Base-by-base conservation (phyloP, 2,797 vertebrate genomes). In the Malacoraja senta region DNA sequence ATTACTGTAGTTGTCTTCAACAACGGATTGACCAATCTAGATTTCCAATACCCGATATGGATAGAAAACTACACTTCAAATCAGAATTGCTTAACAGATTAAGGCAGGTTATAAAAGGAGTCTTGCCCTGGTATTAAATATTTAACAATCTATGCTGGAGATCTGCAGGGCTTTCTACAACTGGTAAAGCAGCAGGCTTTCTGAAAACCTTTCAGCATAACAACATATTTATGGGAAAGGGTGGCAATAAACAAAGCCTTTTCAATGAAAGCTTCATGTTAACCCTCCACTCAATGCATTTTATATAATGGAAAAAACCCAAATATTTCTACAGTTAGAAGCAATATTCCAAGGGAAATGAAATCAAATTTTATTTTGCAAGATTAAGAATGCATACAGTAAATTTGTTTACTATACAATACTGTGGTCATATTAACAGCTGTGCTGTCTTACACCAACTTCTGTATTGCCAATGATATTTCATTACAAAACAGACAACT, bases 391-490 rank as follows among this genome's bases (percentile, higher is more conserved):
- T n/a, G 71, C 90, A 92, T 92, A 92, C 90, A 92, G 76, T 74
- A 92, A 92, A 91, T 72, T 74, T 92, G 90, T 92, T 74, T 92
- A 92, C 90, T 92, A 76, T 92, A 92, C 90, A 92, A 92, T 92
- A 92, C 90, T 58, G 71, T 92, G 71, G 71, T 92, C 90, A 92
- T 91, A 74, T 92, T 92, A 92, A 92, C 90, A 92, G 90, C 71
- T 92, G 90, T 53, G 71, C 90, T 92, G 90, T 76, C 71, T 92
- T 74, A 92, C 38, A 92, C 90, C 90, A 76, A 71, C 71, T 76
- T 92, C 35, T 76, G 90, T 71, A 76, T 71, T 92, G 71, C 71
- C 68, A 92, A 92, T 92, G 71, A 92, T 92, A 92, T 71, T 72
- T 74, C 65, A 92, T 91, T 92, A 92, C 72, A 72, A 92, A 92